Percentiles rank a stretch among this genome's conserved stretches.
Evolutionary conservation across 2,888 invertebrate species (phyloP).

Genomic region (Apodemia mormo): DNA sequence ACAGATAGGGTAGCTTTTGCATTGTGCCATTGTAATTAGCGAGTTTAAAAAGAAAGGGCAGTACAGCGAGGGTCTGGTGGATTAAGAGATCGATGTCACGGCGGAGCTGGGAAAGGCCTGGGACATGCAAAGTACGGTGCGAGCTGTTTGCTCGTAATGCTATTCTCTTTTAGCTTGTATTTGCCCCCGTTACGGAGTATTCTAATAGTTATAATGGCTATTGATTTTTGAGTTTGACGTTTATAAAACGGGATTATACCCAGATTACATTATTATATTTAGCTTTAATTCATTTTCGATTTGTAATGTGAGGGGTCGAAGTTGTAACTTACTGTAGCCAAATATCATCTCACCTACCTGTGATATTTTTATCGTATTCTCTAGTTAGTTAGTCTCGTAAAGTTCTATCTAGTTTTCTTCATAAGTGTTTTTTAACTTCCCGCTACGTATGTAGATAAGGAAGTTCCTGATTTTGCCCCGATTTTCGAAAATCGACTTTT

Average conservation of each 20-base stretch:
- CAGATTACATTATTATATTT: not conserved
- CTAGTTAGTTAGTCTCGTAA: no score
- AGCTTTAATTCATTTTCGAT: not conserved
- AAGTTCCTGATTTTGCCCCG: no score
- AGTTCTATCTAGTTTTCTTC: no score
- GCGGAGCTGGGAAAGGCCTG: slow-evolving; percentile 26
- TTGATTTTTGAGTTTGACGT: slow-evolving; percentile 14
- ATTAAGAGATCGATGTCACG: slow-evolving; percentile 59
- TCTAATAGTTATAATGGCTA: slow-evolving; percentile 9
- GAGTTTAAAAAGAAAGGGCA: slow-evolving; percentile 38
- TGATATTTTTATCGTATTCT: not conserved
- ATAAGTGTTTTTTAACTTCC: no score
- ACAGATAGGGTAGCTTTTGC: not conserved
- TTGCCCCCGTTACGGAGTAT: not conserved
- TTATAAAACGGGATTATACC: slow-evolving; percentile 11
- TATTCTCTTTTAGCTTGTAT: not conserved
- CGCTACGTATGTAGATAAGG: no score
- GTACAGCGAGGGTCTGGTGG: slow-evolving; percentile 42
- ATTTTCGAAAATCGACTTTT: no score
- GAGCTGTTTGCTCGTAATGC: not conserved
- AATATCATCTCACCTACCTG: not conserved
- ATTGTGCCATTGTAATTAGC: slow-evolving; percentile 39
- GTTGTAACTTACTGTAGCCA: not conserved
- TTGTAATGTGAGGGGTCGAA: not conserved
- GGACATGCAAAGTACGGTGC: slow-evolving; percentile 27